phyloP scores from a whole-genome alignment of 2,888 invertebrate species.

The Bibio marci region DNA sequence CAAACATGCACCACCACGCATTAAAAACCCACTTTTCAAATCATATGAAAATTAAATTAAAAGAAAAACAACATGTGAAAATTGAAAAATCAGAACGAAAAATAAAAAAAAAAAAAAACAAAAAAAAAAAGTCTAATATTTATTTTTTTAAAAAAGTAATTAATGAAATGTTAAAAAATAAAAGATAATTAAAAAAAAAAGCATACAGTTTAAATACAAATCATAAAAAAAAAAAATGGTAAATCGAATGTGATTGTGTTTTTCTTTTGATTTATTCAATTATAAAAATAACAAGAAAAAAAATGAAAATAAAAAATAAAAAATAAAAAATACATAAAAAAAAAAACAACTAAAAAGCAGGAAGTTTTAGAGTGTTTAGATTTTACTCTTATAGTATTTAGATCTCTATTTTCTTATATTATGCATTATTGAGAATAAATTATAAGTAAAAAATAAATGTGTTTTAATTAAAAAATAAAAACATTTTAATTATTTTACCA shows the following conservation, averaged over 20 bases:
- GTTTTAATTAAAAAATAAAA: constrained; percentile 1
- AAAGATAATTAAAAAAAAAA: not conserved
- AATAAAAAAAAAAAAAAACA: too few species aligned
- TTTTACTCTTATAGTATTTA: constrained; percentile 7
- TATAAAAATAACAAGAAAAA: not conserved
- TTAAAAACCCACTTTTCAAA: too few species aligned
- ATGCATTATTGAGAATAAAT: constrained; percentile 8
- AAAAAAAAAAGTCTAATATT: too few species aligned
- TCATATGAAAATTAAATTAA: too few species aligned
- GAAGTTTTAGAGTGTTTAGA: constrained; percentile 7
- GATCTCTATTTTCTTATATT: constrained; percentile 9
- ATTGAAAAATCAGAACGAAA: too few species aligned
- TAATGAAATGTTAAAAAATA: constrained; percentile 1
- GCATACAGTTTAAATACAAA: not conserved
- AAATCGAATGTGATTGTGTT: constrained; percentile 2
- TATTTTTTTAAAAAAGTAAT: not conserved
- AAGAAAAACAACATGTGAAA: too few species aligned
- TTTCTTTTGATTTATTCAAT: too few species aligned
- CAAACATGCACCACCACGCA: too few species aligned
- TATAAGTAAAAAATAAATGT: constrained; percentile 5
- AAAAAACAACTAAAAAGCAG: constrained; percentile 5
- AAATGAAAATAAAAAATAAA: not conserved
- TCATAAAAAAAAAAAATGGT: not conserved
- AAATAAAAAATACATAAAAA: not conserved
- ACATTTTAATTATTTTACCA: too few species aligned